These are phyloP conservation scores for Orthosia gothica DNA, from an alignment of 2,888 invertebrate species.

Conservation along the genomic window DNA sequence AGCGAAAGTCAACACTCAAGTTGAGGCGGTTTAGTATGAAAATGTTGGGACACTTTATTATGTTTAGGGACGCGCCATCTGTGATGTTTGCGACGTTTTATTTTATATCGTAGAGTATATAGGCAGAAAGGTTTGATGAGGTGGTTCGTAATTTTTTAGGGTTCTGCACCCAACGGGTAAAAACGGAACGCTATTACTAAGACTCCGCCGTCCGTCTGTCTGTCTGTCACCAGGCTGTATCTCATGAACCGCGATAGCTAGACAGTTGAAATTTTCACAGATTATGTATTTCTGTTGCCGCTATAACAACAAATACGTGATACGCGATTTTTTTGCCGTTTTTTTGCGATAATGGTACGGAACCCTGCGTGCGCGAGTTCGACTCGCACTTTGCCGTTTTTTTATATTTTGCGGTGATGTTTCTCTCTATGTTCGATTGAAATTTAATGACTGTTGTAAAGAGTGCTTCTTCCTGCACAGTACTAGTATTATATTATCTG, in stretches of 20 bases:
- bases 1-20: conserved; percentile 60
- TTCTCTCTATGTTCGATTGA: background rate
- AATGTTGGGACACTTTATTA: conserved; percentile 52
- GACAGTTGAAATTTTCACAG: background rate
- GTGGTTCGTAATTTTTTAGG: background rate
- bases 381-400: background rate
- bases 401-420: background rate
- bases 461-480: background rate
- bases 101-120: conserved; percentile 21
- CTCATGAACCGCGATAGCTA: too few species aligned
- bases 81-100: conserved; percentile 32
- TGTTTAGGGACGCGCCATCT: conserved; percentile 32
- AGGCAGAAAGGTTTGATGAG: conserved; percentile 8
- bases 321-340: too few species aligned
- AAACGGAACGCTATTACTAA: too few species aligned
- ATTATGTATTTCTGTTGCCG: too few species aligned
- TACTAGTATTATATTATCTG: too few species aligned
- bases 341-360: too few species aligned
- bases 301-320: too few species aligned
- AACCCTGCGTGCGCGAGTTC: too few species aligned
- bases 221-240: too few species aligned
- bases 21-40: conserved; percentile 47
- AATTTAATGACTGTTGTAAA: background rate
- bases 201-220: too few species aligned
- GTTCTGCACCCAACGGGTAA: too few species aligned